Evolutionary conservation across 2,113 vertebrate genomes (phyloP).

Genomic region (Balaenoptera acutorostrata): DNA sequence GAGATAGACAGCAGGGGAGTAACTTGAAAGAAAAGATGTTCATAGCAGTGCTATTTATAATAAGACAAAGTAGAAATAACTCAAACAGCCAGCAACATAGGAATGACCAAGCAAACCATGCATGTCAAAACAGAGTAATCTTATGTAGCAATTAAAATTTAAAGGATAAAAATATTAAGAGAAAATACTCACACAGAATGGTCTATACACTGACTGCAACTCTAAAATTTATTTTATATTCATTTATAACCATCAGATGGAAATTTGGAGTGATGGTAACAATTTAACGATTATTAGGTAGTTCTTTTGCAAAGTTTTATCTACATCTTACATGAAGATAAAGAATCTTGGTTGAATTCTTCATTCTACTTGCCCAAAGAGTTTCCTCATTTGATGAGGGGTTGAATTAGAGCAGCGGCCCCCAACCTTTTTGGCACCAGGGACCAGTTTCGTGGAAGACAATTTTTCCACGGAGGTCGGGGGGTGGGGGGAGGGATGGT

Average conservation of each 20-base stretch:
- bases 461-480: too few relatives aligned
- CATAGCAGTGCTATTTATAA: neutral
- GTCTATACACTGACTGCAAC: neutral
- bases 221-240: conserved; percentile 25
- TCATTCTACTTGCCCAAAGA: neutral
- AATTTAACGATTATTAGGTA: neutral
- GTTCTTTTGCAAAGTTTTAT: neutral
- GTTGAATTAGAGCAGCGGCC: neutral
- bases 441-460: too few relatives aligned
- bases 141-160: neutral
- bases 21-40: conserved; percentile 25
- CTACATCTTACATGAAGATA: neutral
- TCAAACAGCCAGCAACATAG: neutral
- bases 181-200: neutral
- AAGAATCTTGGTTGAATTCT: conserved; percentile 9
- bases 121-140: neutral
- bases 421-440: too few relatives aligned
- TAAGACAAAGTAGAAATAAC: neutral
- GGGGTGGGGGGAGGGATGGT: too few relatives aligned
- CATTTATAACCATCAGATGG: neutral
- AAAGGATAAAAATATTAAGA: neutral
- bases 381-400: conserved; percentile 12
- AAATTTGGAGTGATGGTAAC: neutral
- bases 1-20: neutral
- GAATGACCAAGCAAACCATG: neutral